Evolutionary conservation across 2,113 vertebrate species (phyloP), one percentile per base, ranked within the genome.

Genomic region (Psilopogon haemacephalus): DNA sequence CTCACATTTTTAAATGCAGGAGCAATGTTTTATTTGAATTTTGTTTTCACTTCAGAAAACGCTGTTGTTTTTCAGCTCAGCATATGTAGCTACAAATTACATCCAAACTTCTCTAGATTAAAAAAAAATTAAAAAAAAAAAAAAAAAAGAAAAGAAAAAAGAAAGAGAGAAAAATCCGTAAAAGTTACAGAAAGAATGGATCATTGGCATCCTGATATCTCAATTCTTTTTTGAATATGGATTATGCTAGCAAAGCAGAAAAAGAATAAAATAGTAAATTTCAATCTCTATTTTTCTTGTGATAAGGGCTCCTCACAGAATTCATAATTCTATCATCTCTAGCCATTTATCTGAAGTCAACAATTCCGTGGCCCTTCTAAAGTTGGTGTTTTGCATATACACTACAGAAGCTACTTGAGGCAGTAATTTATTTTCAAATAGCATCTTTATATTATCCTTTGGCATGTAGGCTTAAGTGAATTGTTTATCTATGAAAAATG

Each of bases 331-430:
- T 79, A 83, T 86, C 11, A 64, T 83, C 65, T 83, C 60, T 35
- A 74, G 52, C 30, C 74, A 90, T 94, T 96, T 93, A 74, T 74
- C 90, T 95, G 75, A 56, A 84, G 65, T 88, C 83, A 95, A 68
- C 92, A 84, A 93, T 93, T 84, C 90, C 84, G 65, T 24, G 56
- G 79, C 68, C 76, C 42, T 94, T 93, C 82, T 75, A 69, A 88
- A 87, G 76, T 50, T 69, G 40, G 63, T 72, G 83, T 91, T 94
- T 93, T 83, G 72, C 75, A 96, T 89, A 93, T n/a, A 54, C 38
- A 56, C 37, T 46, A 32, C 63, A 73, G 70, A 84, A 91, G 26
- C 33, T 86, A 90, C 68, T 88, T 68, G 38, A 94, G n/a, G 59
- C 70, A 83, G 60, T 87, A 85, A 89, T 92, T 90, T 87, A 33